phyloP scores from a whole-genome alignment of 2,797 vertebrate species.

The Argentina silus region DNA sequence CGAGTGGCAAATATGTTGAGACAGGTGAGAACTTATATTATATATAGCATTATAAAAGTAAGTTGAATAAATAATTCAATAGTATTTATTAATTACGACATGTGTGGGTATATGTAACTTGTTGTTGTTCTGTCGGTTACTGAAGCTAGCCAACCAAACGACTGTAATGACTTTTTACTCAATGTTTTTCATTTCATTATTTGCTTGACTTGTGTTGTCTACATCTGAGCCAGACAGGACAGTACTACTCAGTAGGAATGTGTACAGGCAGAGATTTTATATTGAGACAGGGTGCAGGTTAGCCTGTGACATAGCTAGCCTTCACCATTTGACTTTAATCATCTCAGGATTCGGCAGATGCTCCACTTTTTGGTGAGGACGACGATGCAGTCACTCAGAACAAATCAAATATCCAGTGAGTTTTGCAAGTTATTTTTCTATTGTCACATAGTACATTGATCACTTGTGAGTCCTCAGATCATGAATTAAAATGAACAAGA shows the following conservation, averaged over 20 bases:
- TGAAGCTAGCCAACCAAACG: too few relatives aligned
- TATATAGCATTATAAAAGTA: not conserved
- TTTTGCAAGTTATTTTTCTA: not conserved
- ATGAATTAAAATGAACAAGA: not conserved
- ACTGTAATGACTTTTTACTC: too few relatives aligned
- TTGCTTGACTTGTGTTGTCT: not conserved
- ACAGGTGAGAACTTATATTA: conserved; percentile 41
- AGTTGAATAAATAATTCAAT: not conserved
- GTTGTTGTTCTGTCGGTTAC: too few relatives aligned
- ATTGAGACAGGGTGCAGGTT: too few relatives aligned
- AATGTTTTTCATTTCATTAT: not conserved
- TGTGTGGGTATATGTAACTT: too few relatives aligned
- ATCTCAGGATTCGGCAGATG: conserved; percentile 85
- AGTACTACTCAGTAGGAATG: too few relatives aligned
- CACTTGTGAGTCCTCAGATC: too few relatives aligned
- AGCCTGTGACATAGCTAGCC: not conserved
- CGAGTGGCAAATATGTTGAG: conserved; percentile 44
- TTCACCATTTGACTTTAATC: conserved; percentile 13
- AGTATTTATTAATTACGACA: too few relatives aligned
- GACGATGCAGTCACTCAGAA: conserved; percentile 75
- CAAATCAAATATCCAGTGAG: conserved; percentile 83
- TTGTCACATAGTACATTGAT: not conserved
- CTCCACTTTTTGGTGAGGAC: conserved; percentile 91
- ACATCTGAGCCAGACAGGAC: not conserved
- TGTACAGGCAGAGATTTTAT: too few relatives aligned